phyloP scores from a whole-genome alignment of 2,113 vertebrate species.

The Podocnemis expansa region DNA sequence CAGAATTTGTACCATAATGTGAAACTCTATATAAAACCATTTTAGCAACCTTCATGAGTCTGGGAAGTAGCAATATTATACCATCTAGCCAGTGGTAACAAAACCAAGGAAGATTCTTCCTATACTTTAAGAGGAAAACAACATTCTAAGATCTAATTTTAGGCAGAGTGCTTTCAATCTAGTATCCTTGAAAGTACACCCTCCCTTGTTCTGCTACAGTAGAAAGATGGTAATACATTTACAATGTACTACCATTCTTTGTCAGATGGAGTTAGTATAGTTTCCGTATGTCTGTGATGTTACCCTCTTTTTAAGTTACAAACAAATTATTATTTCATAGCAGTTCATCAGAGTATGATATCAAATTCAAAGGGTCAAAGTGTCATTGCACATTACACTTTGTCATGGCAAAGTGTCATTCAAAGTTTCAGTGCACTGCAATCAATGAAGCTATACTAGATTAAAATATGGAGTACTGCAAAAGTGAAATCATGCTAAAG shows the following conservation, averaged over 20 bases:
- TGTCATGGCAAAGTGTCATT: no score
- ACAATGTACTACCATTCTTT: neutral
- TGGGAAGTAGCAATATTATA: conserved; percentile 10
- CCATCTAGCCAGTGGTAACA: neutral
- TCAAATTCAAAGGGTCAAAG: neutral
- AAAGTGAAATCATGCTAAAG: no score
- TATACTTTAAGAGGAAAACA: neutral
- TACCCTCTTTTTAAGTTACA: neutral
- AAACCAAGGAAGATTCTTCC: neutral
- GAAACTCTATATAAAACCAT: conserved; percentile 21
- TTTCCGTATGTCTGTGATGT: neutral
- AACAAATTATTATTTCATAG: neutral
- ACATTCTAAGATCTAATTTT: neutral
- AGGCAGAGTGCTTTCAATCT: neutral
- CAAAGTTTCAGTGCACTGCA: no score
- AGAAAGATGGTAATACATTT: conserved; percentile 5
- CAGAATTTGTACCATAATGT: conserved; percentile 17
- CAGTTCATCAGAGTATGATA: neutral
- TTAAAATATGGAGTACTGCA: neutral
- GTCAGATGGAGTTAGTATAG: neutral
- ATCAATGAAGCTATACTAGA: neutral
- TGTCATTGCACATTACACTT: no score
- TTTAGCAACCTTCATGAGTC: neutral
- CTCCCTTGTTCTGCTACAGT: neutral
- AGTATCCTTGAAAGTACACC: neutral